Conservation (phyloP, 2,888 invertebrate species). For the Phalangium opilio region DNA sequence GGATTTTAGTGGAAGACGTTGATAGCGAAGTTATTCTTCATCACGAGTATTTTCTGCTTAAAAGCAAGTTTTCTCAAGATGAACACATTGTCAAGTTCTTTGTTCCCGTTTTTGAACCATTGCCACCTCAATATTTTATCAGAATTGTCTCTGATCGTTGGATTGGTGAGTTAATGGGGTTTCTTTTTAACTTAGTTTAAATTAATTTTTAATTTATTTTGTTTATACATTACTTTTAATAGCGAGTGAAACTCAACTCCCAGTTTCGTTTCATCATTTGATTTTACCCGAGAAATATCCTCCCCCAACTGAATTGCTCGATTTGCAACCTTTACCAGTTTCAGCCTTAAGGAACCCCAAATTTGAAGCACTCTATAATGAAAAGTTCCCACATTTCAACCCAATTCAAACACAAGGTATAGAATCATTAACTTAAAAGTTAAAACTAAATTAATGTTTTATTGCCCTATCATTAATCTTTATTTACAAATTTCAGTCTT, state of each 20-base stretch:
- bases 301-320: slow-evolving; percentile 91
- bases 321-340: slow-evolving; percentile 83
- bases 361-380: slow-evolving; percentile 69
- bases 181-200: background rate
- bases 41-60: slow-evolving; percentile 87
- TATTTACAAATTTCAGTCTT: slow-evolving; percentile 48
- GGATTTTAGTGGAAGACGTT: slow-evolving; percentile 46
- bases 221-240: background rate
- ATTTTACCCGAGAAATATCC: slow-evolving; percentile 96
- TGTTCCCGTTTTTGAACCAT: slow-evolving; percentile 94
- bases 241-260: slow-evolving; percentile 85
- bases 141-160: slow-evolving; percentile 40
- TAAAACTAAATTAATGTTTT: no score
- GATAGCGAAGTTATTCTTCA: slow-evolving; percentile 59
- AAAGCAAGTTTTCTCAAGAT: slow-evolving; percentile 81
- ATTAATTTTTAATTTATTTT: slow-evolving; percentile 1
- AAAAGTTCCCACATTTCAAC: slow-evolving; percentile 84
- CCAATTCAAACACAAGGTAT: slow-evolving; percentile 86
- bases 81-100: slow-evolving; percentile 95
- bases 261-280: slow-evolving; percentile 91
- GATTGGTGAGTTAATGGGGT: slow-evolving; percentile 32
- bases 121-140: slow-evolving; percentile 96
- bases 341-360: slow-evolving; percentile 62
- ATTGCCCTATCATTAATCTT: no score
- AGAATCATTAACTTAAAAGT: no score